Percentiles rank a stretch among this genome's conserved stretches.
These are phyloP conservation scores for Drosophila oshimai DNA, from an alignment of 1,140 invertebrate species.

Conservation along the genomic window DNA sequence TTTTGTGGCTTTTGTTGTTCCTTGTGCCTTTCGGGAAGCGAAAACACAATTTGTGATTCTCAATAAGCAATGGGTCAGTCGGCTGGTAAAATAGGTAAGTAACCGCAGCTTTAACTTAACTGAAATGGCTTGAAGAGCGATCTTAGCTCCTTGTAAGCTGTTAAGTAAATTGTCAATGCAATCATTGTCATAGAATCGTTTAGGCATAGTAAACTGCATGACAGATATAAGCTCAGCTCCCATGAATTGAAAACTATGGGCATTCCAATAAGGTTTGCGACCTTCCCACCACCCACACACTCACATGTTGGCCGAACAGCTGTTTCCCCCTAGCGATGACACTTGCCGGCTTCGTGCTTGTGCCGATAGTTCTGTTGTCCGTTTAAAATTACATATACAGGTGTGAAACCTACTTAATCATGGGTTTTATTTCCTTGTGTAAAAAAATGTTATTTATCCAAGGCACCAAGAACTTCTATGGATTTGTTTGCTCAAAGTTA, in stretches of 20 bases:
- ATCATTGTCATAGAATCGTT: background rate
- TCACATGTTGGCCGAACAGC: constrained; percentile 39
- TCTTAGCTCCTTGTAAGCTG: background rate
- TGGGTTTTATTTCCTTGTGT: background rate
- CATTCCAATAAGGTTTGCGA: constrained; percentile 69
- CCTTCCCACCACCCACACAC: constrained; percentile 50
- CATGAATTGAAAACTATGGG: constrained; percentile 4
- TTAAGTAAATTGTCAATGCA: background rate
- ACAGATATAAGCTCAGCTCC: constrained; percentile 18
- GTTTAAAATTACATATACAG: background rate
- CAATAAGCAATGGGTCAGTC: constrained; percentile 71
- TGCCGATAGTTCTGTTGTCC: constrained; percentile 13
- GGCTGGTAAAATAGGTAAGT: constrained; percentile 81
- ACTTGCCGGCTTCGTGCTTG: background rate
- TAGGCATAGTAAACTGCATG: background rate
- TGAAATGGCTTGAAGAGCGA: background rate
- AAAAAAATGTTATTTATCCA: background rate
- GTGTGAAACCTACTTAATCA: background rate
- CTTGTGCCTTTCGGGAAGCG: constrained; percentile 28
- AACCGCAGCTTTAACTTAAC: background rate
- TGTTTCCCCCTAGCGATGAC: constrained; percentile 48
- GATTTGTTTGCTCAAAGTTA: no score
- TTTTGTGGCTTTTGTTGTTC: constrained; percentile 13
- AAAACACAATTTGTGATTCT: constrained; percentile 18
- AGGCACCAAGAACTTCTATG: no score